These are phyloP conservation scores for Poeciliopsis retropinna DNA, from an alignment of 2,113 vertebrate genomes.

Conservation along the genomic window DNA sequence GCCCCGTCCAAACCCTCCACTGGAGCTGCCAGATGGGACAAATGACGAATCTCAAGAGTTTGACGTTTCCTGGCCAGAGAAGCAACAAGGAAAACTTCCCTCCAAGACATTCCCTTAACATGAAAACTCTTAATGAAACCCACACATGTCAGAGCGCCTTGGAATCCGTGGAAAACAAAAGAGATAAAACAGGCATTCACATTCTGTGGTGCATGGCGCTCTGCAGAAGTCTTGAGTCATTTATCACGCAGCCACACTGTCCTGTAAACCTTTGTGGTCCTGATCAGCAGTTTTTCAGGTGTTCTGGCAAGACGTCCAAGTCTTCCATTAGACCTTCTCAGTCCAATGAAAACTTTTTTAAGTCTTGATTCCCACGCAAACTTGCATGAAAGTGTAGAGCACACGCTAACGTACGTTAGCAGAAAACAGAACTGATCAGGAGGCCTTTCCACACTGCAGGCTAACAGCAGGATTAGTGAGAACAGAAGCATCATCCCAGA, in stretches of 20 bases:
- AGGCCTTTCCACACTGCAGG: too few species aligned
- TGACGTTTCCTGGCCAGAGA: conserved; percentile 56
- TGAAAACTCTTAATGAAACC: conserved; percentile 48
- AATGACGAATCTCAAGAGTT: conserved; percentile 70
- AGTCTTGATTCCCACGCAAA: not conserved
- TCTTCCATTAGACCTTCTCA: not conserved
- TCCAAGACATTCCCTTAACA: conserved; percentile 54
- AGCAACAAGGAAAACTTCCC: conserved; percentile 26
- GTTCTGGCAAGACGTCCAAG: not conserved
- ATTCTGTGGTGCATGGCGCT: not conserved
- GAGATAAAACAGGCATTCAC: conserved; percentile 13
- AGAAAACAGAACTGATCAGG: too few species aligned
- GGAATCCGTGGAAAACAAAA: conserved; percentile 38
- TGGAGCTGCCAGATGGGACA: conserved; percentile 67
- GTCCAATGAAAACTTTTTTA: not conserved
- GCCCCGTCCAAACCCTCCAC: conserved; percentile 57
- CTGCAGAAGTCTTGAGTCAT: not conserved
- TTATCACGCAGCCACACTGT: not conserved
- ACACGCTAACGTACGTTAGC: too few species aligned
- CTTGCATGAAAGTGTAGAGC: too few species aligned
- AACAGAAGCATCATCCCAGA: too few species aligned
- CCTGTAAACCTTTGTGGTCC: not conserved
- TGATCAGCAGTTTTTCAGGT: not conserved
- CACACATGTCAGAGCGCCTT: conserved; percentile 31
- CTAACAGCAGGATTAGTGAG: too few species aligned